Base-by-base conservation (phyloP, 2,888 invertebrate species). In the Periphyllus acericola region DNA sequence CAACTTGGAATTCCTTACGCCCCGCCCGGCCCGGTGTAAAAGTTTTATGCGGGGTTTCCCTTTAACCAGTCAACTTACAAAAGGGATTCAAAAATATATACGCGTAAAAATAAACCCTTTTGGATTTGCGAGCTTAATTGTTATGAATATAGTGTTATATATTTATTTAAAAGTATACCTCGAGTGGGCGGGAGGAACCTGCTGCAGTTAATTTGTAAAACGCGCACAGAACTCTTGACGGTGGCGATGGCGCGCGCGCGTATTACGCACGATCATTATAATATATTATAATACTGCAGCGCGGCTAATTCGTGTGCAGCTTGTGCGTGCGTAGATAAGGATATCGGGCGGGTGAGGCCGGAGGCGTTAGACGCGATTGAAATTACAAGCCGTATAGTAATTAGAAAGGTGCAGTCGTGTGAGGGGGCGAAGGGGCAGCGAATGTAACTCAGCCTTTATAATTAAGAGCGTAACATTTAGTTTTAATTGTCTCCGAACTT, bases 401-500 rank as follows among this genome's bases (percentile, higher is more conserved):
- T 86, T 79, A 86, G 79, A 79, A 86, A 55, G 72, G 86, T 72
- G 14, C 11, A 25, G 36, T 34, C 14, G n/a, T 6, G n/a, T 36
- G 11, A 32, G n/a, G 4, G 75, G 40, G 36, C 5, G 25, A 60
- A 3, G 60, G 9, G 71, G 74, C 60, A 36, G 83, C 36, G 32
- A 85, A 76, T 32, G 40, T 60, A 76, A 84, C 84, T 84, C 32
- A 76, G 66, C 32, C 86, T 86, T 86, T 86, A 86, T 86, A 86
- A 86, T 86, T 86, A 86, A 79, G 86, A 79, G 78, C 86, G 86
- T 80, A 86, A 86, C 86, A 36, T 86, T 86, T 79, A 79, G 78
- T 86, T 86, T 79, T 86, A 86, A 86, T 86, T 86, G 86, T 86
- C 71, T 86, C 78, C 52, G 36, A 86, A 86, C 86, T 86, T 86